Evolutionary conservation across 2,113 vertebrate species (phyloP), one percentile per base, ranked within the genome.

Genomic region (Pica pica): DNA sequence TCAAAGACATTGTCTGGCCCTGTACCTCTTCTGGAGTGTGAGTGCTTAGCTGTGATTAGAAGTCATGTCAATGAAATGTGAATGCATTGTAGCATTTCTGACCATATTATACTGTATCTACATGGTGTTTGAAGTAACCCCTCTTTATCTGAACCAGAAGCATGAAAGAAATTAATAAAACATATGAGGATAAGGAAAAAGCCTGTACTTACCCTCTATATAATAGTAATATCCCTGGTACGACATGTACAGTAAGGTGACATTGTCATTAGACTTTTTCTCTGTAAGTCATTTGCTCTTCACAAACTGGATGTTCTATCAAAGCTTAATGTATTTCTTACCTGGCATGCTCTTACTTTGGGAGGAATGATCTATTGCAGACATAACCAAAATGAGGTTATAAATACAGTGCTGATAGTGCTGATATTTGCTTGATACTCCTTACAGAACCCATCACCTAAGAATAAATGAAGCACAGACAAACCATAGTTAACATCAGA

Each of bases 141-240:
- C 15, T 74, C 73, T 90, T 74, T 92, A 93, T 87, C 85, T 96
- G 88, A 86, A 80, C 71, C 52, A 89, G 74, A 85, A 87, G 57
- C 81, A 85, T 92, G 85, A 93, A 93, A 89, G 56, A 92, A 96
- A 95, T 90, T 75, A 90, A 83, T 93, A 61, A 93, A 96, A 67
- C 90, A 81, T 41, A 67, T 68, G 76, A 90, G 60, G 92, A 87
- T 89, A 92, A 95, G 82, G 63, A 57, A 85, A 28, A 76, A 83
- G n/a, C 79, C 90, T 91, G 39, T 93, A 53, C 61, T 73, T 90
- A 44, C 56, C 87, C 68, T 86, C 44, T 83, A 3, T 71, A 20
- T 63, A 55, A 53, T 57, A 68, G 60, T 60, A 87, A 75, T 82
- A 83, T 90, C 61, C 31, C 37, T 82, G 47, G 26, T 92, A 70